These are phyloP conservation scores for Drosophila oshimai DNA, from an alignment of 1,140 invertebrate genomes.

Conservation along the genomic window DNA sequence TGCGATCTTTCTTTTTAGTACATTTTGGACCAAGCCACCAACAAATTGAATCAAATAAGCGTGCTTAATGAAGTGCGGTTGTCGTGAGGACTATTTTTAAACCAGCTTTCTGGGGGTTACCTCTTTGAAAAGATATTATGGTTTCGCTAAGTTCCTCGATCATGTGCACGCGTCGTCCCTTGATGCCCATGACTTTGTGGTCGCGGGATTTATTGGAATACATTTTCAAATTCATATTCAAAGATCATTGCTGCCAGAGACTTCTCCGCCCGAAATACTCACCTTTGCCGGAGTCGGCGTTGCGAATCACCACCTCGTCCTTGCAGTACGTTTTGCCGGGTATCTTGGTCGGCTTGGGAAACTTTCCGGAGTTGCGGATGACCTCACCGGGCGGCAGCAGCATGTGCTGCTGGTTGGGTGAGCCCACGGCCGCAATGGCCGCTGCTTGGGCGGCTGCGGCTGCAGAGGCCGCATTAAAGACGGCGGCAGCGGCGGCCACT, in stretches of 20 bases:
- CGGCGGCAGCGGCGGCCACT: conserved; percentile 55
- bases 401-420: conserved; percentile 76
- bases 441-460: conserved; percentile 75
- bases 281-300: conserved; percentile 97
- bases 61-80: conserved; percentile 13
- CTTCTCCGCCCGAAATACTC: conserved; percentile 50
- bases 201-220: conserved; percentile 69
- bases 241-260: background rate
- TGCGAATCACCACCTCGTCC: conserved; percentile 96
- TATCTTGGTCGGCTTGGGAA: conserved; percentile 93
- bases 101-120: conserved; percentile 85
- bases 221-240: conserved; percentile 4
- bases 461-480: conserved; percentile 67
- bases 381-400: conserved; percentile 91
- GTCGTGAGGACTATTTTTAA: background rate
- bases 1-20: background rate
- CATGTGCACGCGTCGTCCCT: conserved; percentile 97
- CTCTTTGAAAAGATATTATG: conserved; percentile 99
- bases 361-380: conserved; percentile 93
- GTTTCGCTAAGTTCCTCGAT: conserved; percentile 98
- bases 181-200: conserved; percentile 96
- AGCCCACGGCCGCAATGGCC: conserved; percentile 74
- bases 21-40: background rate
- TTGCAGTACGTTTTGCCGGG: conserved; percentile 96
- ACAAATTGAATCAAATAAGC: background rate